Evolutionary conservation across 2,888 invertebrate genomes (phyloP).

Genomic region (Exocentrus adspersus): DNA sequence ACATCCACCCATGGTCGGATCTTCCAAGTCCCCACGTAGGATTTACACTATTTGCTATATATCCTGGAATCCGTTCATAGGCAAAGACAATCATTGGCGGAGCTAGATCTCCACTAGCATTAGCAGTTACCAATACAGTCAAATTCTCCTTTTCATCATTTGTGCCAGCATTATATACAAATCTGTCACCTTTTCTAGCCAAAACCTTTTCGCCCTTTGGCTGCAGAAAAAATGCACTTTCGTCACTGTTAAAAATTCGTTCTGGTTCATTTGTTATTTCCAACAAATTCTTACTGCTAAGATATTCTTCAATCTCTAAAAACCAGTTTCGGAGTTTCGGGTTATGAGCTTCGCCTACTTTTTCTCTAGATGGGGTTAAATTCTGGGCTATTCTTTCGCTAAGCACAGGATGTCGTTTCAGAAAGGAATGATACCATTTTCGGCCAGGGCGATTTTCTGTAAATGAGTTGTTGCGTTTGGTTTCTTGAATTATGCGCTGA

Average conservation of each 20-base stretch:
- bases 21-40: no score
- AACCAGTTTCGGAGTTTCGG: constrained; percentile 14
- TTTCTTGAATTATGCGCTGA: background rate
- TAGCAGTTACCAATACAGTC: constrained; percentile 6
- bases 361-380: background rate
- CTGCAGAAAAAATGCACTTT: constrained; percentile 4
- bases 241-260: constrained; percentile 11
- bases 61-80: no score
- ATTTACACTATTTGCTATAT: no score
- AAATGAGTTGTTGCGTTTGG: background rate
- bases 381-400: background rate
- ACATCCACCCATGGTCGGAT: no score
- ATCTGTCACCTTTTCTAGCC: background rate
- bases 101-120: constrained; percentile 6
- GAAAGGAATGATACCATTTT: background rate
- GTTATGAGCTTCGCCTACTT: background rate
- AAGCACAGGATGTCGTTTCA: constrained; percentile 7
- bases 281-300: background rate
- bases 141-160: constrained; percentile 10
- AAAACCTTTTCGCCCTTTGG: constrained; percentile 13
- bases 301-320: background rate
- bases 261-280: constrained; percentile 3
- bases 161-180: background rate
- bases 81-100: background rate
- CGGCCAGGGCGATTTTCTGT: background rate